Percentiles rank a stretch among this genome's conserved stretches.
Conservation (phyloP, 2,113 vertebrate genomes). For the Sarotherodon lohbergeri region DNA sequence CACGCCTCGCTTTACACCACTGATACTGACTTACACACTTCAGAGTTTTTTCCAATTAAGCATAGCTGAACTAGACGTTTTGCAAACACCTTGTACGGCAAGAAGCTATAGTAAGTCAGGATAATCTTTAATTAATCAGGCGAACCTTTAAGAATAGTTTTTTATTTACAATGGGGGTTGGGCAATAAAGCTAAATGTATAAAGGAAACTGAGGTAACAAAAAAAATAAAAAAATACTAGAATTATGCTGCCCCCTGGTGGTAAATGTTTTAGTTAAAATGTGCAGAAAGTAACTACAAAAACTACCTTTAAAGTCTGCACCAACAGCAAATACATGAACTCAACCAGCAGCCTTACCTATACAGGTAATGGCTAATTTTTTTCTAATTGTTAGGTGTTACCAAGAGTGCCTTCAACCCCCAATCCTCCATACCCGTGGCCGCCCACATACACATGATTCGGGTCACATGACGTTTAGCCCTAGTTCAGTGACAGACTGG, state of each 20-base stretch:
- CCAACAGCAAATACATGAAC: background rate
- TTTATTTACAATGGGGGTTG: background rate
- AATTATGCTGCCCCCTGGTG: background rate
- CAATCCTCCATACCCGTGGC: background rate
- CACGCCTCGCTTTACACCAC: background rate
- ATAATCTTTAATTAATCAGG: background rate
- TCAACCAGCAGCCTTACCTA: background rate
- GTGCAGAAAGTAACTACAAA: background rate
- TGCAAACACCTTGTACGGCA: background rate
- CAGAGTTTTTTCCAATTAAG: background rate
- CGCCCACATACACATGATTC: slow-evolving; percentile 15
- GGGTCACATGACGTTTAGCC: slow-evolving; percentile 54
- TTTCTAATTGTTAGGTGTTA: background rate
- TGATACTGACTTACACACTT: background rate
- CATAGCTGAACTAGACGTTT: background rate
- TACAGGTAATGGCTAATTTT: background rate
- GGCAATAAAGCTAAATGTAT: background rate
- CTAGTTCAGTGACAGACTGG: slow-evolving; percentile 28
- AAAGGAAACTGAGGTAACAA: background rate
- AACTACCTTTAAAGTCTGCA: background rate
- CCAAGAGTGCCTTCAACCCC: background rate
- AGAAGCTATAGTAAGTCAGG: background rate
- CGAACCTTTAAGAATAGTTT: background rate
- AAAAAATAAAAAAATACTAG: background rate
- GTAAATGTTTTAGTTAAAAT: background rate